Conservation (phyloP, 1,140 invertebrate species). For the Mactra quadrangularis region DNA sequence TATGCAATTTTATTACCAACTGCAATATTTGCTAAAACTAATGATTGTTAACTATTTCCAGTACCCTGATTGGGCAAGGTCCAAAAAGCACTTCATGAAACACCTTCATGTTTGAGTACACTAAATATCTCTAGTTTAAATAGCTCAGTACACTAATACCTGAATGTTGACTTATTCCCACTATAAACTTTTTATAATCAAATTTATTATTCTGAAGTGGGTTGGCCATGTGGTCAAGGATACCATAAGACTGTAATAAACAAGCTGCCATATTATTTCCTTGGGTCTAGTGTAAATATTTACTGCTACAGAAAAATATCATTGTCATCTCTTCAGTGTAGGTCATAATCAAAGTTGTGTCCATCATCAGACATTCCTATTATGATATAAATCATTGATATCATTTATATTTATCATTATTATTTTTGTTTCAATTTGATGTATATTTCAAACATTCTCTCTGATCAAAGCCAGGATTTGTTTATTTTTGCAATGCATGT, state of each 20-base stretch:
- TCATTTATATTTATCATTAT: constrained; percentile 55
- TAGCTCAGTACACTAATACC: too few species aligned
- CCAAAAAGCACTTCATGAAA: too few species aligned
- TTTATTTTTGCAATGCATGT: constrained; percentile 14
- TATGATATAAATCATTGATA: constrained; percentile 35
- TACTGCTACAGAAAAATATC: constrained; percentile 46
- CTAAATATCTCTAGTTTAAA: too few species aligned
- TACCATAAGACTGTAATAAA: constrained; percentile 9
- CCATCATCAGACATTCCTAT: constrained; percentile 44
- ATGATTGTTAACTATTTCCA: too few species aligned
- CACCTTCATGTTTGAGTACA: too few species aligned
- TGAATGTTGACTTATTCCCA: neutral
- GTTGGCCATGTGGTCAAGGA: constrained; percentile 57
- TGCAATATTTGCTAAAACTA: too few species aligned
- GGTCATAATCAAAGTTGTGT: constrained; percentile 35
- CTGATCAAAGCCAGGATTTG: constrained; percentile 34
- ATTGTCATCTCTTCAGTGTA: constrained; percentile 21
- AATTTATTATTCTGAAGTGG: constrained; percentile 2
- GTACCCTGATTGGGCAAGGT: too few species aligned
- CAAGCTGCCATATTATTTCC: constrained; percentile 41
- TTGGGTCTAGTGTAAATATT: constrained; percentile 55
- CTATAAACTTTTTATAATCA: neutral
- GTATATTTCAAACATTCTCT: constrained; percentile 19
- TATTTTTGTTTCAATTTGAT: constrained; percentile 34
- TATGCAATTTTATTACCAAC: too few species aligned